These are phyloP conservation scores for Meda fulgida DNA, from an alignment of 2,797 vertebrate species.

Conservation along the genomic window DNA sequence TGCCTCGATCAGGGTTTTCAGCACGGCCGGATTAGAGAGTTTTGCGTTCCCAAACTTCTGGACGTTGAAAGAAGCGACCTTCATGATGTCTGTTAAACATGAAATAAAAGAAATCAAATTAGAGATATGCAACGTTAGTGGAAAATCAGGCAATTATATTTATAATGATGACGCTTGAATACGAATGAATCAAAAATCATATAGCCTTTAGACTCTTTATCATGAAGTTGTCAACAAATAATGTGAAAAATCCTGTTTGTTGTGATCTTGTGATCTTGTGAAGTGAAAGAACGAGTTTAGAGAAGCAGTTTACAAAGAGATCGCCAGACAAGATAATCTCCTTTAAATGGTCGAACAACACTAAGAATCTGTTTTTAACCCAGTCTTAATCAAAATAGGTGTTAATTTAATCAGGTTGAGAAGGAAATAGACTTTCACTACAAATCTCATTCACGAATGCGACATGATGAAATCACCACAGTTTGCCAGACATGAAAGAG, in stretches of 20 bases:
- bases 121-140: background rate
- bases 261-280: background rate
- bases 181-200: background rate
- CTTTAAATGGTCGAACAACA: background rate
- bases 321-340: background rate
- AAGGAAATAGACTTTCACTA: background rate
- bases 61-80: conserved; percentile 80
- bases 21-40: conserved; percentile 68
- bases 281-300: background rate
- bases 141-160: background rate
- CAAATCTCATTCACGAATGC: background rate
- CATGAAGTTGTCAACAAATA: background rate
- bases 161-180: background rate
- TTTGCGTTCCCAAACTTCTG: conserved; percentile 78
- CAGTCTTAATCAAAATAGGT: background rate
- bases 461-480: background rate
- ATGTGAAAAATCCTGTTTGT: background rate
- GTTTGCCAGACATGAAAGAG: background rate
- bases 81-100: conserved; percentile 72
- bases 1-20: conserved; percentile 67
- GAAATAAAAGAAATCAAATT: background rate
- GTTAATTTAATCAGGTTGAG: too few relatives aligned
- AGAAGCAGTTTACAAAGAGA: background rate
- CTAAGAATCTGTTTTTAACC: background rate
- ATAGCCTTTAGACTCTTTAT: background rate